Evolutionary conservation across 2,888 invertebrate genomes (phyloP).

Genomic region (Patella ulyssiponensis): DNA sequence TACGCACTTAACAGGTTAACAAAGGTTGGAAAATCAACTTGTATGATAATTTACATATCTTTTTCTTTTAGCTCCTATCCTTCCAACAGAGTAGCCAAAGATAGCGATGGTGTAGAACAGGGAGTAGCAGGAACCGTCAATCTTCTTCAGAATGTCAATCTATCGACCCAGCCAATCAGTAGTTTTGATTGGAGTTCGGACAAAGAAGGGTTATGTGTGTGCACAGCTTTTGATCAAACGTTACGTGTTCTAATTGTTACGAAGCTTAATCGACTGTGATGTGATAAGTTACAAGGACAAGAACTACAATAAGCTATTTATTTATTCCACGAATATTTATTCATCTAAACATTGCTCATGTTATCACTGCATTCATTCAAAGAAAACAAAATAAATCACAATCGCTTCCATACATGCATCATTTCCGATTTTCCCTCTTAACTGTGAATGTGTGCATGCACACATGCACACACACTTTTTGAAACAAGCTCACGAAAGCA

Average conservation of each 20-base stretch:
- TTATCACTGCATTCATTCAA: too few relatives aligned
- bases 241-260: conserved; percentile 89
- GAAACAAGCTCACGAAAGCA: too few relatives aligned
- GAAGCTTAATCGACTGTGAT: conserved; percentile 77
- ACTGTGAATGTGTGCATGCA: too few relatives aligned
- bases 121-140: conserved; percentile 85
- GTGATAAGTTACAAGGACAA: not conserved
- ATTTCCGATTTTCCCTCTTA: too few relatives aligned
- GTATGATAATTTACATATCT: conserved; percentile 15
- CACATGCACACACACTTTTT: too few relatives aligned
- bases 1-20: too few relatives aligned
- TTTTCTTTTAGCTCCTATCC: conserved; percentile 82
- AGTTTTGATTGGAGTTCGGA: conserved; percentile 93
- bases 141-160: conserved; percentile 84
- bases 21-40: too few relatives aligned
- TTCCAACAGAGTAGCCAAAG: conserved; percentile 80
- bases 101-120: conserved; percentile 80
- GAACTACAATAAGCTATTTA: too few relatives aligned
- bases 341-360: too few relatives aligned
- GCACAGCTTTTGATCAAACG: conserved; percentile 92
- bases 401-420: too few relatives aligned
- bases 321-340: not conserved
- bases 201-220: conserved; percentile 88
- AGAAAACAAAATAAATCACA: too few relatives aligned
- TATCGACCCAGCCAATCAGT: conserved; percentile 90